Evolutionary conservation across 2,113 vertebrate genomes (phyloP).

Genomic region (Eptesicus fuscus): DNA sequence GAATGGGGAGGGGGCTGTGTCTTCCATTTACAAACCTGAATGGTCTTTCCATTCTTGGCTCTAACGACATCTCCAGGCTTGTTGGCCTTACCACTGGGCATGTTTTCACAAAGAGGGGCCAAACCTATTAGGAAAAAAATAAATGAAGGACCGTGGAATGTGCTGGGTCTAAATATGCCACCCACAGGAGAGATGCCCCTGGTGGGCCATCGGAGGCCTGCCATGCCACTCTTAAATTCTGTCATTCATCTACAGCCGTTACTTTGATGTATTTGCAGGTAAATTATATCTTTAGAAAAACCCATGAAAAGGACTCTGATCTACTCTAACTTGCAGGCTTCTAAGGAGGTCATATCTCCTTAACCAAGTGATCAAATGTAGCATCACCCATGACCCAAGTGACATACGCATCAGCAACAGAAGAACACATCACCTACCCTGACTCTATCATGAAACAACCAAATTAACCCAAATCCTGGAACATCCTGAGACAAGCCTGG

Average conservation of each 20-base stretch:
- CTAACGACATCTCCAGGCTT: constrained; percentile 96
- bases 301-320: no score
- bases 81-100: constrained; percentile 95
- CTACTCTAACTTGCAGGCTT: no score
- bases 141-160: not conserved
- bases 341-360: not conserved
- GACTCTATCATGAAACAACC: not conserved
- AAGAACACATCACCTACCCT: not conserved
- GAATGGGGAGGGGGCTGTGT: no score
- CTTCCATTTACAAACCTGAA: constrained; percentile 86
- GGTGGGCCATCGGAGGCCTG: not conserved
- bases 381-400: not conserved
- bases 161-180: not conserved
- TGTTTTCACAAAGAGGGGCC: constrained; percentile 97
- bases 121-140: constrained; percentile 83
- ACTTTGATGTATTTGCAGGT: no score
- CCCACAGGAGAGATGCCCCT: not conserved
- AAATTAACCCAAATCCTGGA: not conserved
- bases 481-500: not conserved
- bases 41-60: constrained; percentile 97
- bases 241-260: no score
- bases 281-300: no score
- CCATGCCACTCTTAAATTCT: no score
- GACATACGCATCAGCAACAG: not conserved
- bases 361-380: not conserved